Evolutionary conservation across 2,113 vertebrate genomes (phyloP).

Genomic region (Pollachius pollachius): DNA sequence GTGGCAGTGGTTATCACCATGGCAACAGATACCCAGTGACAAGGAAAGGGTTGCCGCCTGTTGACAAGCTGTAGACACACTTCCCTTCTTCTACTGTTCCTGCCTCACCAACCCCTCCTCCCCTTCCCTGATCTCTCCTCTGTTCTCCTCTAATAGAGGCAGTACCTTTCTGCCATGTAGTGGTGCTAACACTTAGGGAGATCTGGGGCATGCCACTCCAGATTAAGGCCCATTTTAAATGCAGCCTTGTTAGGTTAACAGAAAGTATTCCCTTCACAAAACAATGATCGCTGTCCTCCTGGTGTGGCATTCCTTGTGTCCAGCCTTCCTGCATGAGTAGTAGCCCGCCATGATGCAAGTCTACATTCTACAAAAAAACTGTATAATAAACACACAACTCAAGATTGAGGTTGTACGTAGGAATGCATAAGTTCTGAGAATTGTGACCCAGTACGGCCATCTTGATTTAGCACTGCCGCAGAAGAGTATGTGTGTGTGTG

Average conservation of each 20-base stretch:
- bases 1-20: slow-evolving; percentile 39
- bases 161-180: background rate
- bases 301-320: background rate
- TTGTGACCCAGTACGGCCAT: slow-evolving; percentile 18
- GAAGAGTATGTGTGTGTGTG: background rate
- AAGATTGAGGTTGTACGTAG: background rate
- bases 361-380: too few relatives aligned
- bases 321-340: background rate
- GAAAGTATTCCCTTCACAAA: slow-evolving; percentile 13
- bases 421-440: background rate
- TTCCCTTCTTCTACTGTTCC: slow-evolving; percentile 2
- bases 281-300: background rate
- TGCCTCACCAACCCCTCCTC: background rate
- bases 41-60: slow-evolving; percentile 37
- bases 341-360: slow-evolving; percentile 4
- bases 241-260: slow-evolving; percentile 36
- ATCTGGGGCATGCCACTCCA: slow-evolving; percentile 21
- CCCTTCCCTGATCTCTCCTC: background rate
- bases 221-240: slow-evolving; percentile 53
- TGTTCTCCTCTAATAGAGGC: background rate
- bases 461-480: slow-evolving; percentile 13
- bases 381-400: background rate
- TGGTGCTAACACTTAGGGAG: background rate
- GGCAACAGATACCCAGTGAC: slow-evolving; percentile 49
- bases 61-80: slow-evolving; percentile 23